These are phyloP conservation scores for Maccullochella peelii DNA, from an alignment of 2,113 vertebrate species.

Conservation along the genomic window DNA sequence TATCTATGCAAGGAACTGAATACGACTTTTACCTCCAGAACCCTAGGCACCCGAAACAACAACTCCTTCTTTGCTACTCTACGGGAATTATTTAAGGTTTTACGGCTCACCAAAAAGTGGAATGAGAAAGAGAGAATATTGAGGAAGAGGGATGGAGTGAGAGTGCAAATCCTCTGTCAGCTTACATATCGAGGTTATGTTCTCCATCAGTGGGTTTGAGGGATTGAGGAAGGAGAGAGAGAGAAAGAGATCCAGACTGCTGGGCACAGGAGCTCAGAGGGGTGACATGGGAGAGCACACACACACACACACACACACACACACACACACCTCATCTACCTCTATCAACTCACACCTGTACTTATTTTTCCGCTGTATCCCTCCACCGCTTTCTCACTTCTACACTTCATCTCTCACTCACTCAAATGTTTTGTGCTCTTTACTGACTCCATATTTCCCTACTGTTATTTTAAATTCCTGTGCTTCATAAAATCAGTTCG, in stretches of 20 bases:
- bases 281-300: slow-evolving; percentile 21
- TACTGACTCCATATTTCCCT: slow-evolving; percentile 10
- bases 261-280: slow-evolving; percentile 49
- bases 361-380: slow-evolving; percentile 8
- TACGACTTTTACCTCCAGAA: slow-evolving; percentile 23
- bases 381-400: slow-evolving; percentile 19
- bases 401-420: slow-evolving; percentile 31
- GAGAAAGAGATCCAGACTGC: slow-evolving; percentile 48
- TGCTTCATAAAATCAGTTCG: slow-evolving; percentile 20
- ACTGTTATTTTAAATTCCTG: slow-evolving; percentile 31
- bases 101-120: slow-evolving; percentile 41
- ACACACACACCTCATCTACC: slow-evolving; percentile 15
- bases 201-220: slow-evolving; percentile 72
- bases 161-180: slow-evolving; percentile 59
- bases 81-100: slow-evolving; percentile 50
- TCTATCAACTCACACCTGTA: slow-evolving; percentile 37
- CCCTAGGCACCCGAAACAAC: slow-evolving; percentile 2
- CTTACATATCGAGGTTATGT: slow-evolving; percentile 66
- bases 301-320: slow-evolving; percentile 31
- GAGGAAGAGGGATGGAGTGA: slow-evolving; percentile 43
- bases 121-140: slow-evolving; percentile 32
- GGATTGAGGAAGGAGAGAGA: slow-evolving; percentile 51
- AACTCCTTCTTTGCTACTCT: slow-evolving; percentile 18
- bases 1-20: slow-evolving; percentile 27
- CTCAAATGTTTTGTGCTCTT: slow-evolving; percentile 15